Evolutionary conservation across 1,140 invertebrate species (phyloP), one percentile per base, ranked within the genome.

Genomic region (Eciton burchellii): DNA sequence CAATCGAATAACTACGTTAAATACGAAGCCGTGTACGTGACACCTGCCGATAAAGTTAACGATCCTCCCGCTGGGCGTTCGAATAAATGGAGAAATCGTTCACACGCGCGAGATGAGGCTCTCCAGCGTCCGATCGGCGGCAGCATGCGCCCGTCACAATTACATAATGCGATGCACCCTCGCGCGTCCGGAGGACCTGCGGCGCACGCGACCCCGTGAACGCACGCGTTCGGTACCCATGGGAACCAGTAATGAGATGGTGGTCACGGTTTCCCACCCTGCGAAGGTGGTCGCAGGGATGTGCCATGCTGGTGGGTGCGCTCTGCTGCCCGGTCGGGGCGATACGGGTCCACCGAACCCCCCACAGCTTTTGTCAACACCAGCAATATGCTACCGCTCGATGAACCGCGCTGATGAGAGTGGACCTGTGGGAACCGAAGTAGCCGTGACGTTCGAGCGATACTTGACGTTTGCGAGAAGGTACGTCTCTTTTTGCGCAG

Each of bases 241-340:
- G 93, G 93, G 93, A 94, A 94, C 93, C 84, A 85, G 90, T 94
- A 94, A 94, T 94, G 92, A 93, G 93, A 93, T 93, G 92, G 93
- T 92, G 93, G 93, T 92, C 92, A 92, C 86, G 90, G 89, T 91
- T 91, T 92, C 90, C 91, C 92, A 92, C 90, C 91, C 89, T 83
- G 82, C 81, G 83, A 91, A 89, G 87, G 86, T 84, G 85, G 59
- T 77, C 26, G 24, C 52, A 62, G 62, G 83, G 79, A 85, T 74
- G 45, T 24, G 43, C 73, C 6, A 57, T 74, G 84, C 52, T 76
- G 81, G 83, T 84, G 86, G 86, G 70, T 71, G 76, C 68, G 63
- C 52, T 66, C 54, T 35, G 57, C 49, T 59, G 52, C 56, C n/a
- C 62, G n/a, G 54, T 65, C 81, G 89, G 88, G 90, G 87, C 91